Percentiles rank a stretch among this genome's conserved stretches.
These are phyloP conservation scores for Psophia crepitans DNA, from an alignment of 2,113 vertebrate genomes.

Conservation along the genomic window DNA sequence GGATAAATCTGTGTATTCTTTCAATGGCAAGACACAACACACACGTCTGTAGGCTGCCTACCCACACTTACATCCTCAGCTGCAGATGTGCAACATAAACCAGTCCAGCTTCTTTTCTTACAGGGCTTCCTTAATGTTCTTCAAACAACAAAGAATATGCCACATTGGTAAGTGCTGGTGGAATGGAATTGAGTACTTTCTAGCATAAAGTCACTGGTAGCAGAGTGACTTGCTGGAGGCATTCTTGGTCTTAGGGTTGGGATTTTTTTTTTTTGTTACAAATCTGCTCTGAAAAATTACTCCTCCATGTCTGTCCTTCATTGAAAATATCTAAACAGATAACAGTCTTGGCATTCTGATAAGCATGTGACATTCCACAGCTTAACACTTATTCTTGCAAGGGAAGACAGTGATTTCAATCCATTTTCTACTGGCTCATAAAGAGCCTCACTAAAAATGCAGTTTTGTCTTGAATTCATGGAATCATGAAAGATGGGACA, in stretches of 20 bases:
- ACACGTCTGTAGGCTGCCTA: not conserved
- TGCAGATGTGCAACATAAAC: not conserved
- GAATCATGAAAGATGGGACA: not conserved
- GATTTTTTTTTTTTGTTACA: not conserved
- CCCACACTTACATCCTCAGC: rapidly evolving
- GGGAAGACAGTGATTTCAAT: not conserved
- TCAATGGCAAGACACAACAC: not conserved
- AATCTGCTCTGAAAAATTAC: not conserved
- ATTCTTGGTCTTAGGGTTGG: not conserved
- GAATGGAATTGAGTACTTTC: not conserved
- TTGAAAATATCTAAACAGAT: not conserved
- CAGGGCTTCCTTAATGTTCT: not conserved
- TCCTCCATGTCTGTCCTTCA: not conserved
- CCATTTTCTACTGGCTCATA: not conserved
- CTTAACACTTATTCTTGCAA: not conserved
- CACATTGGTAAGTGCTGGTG: not conserved
- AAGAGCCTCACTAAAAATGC: not conserved
- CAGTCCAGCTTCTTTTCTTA: not conserved
- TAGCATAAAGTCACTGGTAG: not conserved
- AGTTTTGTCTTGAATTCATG: not conserved
- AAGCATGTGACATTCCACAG: not conserved
- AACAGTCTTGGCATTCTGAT: not conserved
- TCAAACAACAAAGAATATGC: not conserved
- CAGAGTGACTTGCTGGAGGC: not conserved
- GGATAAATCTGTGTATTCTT: rapidly evolving